Conservation (phyloP, 2,113 vertebrate species). For the Nettapus auritus region DNA sequence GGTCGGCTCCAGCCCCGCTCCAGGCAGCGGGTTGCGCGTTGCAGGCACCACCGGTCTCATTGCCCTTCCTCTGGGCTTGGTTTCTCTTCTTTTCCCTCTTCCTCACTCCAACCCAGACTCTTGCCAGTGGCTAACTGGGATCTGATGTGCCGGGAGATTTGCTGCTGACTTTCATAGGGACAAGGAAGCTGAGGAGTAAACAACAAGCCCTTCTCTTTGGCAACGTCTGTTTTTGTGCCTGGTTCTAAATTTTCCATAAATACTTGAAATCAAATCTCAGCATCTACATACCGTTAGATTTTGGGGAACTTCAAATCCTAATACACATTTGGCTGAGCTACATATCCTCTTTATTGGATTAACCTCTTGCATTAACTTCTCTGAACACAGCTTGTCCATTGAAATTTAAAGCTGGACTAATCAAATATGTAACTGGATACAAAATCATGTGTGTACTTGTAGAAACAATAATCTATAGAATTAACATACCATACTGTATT, state of each 20-base stretch:
- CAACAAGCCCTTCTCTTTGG: not conserved
- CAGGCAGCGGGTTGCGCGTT: accelerated
- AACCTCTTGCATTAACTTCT: not conserved
- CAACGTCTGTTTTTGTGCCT: not conserved
- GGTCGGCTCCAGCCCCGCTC: not conserved
- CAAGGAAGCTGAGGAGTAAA: not conserved
- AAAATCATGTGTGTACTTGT: not conserved
- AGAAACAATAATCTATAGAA: not conserved
- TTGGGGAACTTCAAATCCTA: not conserved
- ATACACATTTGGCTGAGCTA: not conserved
- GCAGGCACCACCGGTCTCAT: not conserved
- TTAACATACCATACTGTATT: not conserved
- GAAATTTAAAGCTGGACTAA: constrained; percentile 20
- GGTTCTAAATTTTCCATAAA: not conserved
- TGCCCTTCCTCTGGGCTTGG: not conserved
- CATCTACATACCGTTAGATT: not conserved
- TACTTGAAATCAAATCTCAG: not conserved
- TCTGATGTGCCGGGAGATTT: not conserved
- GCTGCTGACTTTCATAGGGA: not conserved
- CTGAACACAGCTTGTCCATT: not conserved
- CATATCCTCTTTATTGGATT: not conserved
- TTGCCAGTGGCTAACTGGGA: not conserved
- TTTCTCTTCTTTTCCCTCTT: not conserved
- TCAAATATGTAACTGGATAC: not conserved
- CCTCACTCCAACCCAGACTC: not conserved